Evolutionary conservation across 30 jellyfish, hydroid and myxozoan species (phyloP).

Genomic region (Aurelia aurita): DNA sequence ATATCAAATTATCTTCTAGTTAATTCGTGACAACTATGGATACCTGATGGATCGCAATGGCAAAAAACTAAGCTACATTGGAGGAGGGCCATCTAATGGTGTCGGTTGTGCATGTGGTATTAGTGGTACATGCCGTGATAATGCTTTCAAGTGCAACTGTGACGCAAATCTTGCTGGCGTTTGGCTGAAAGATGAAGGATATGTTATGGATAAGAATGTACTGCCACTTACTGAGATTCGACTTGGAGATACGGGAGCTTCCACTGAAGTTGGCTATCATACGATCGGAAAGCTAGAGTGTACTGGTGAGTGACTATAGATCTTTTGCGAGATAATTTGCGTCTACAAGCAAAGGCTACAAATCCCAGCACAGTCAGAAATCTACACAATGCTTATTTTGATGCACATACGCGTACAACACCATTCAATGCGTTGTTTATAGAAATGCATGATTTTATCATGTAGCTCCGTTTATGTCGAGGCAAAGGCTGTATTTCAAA

Average conservation of each 20-base stretch:
- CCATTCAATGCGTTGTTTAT: too few relatives aligned
- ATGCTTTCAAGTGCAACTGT: conserved; percentile 39
- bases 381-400: too few relatives aligned
- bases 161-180: conserved; percentile 18
- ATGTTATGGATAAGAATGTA: conserved; percentile 17
- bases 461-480: too few relatives aligned
- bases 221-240: conserved; percentile 61
- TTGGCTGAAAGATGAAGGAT: conserved; percentile 41
- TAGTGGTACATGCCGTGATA: conserved; percentile 17
- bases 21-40: neutral
- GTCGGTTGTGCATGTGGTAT: conserved; percentile 73
- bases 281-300: conserved; percentile 59
- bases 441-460: too few relatives aligned
- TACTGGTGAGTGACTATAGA: conserved; percentile 5
- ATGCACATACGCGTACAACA: too few relatives aligned
- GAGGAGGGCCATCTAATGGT: conserved; percentile 63
- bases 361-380: too few relatives aligned
- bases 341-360: too few relatives aligned
- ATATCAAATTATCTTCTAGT: too few relatives aligned
- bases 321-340: too few relatives aligned
- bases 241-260: conserved; percentile 40
- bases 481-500: too few relatives aligned
- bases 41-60: conserved; percentile 37
- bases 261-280: conserved; percentile 37
- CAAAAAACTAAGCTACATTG: neutral